Conservation (phyloP, 2,888 invertebrate genomes). For the Lithophane semibrunnea region DNA sequence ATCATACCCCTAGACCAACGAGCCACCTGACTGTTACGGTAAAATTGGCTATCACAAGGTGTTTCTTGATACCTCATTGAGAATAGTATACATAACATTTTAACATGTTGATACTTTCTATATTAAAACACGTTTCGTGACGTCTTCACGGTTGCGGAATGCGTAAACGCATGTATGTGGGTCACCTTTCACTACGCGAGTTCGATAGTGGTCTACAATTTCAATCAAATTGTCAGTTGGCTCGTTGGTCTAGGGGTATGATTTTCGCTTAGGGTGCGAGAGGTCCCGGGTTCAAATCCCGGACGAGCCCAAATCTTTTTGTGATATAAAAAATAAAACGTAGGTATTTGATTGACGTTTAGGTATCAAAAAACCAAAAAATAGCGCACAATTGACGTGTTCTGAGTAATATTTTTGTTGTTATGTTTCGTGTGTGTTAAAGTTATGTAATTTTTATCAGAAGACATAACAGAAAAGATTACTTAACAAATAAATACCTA, state of each 20-base stretch:
- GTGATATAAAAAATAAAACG: not conserved
- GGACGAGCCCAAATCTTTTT: conserved; percentile 87
- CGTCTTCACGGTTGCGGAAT: conserved; percentile 39
- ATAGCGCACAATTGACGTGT: too few relatives aligned
- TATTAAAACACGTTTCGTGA: conserved; percentile 45
- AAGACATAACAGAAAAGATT: not conserved
- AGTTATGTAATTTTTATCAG: conserved; percentile 10
- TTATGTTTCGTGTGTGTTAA: not conserved
- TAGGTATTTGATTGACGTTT: not conserved
- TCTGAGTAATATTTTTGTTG: too few relatives aligned
- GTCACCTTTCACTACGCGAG: conserved; percentile 54
- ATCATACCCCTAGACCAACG: conserved; percentile 91
- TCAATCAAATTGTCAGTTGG: accelerated
- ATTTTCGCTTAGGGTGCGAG: conserved; percentile 75
- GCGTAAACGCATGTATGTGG: conserved; percentile 53
- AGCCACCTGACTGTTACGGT: conserved; percentile 61
- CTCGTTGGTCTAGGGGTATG: conserved; percentile 76
- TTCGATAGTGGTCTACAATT: conserved; percentile 16
- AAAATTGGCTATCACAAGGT: not conserved
- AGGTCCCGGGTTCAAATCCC: conserved; percentile 89
- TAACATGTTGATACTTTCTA: conserved; percentile 46
- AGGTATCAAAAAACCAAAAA: not conserved
- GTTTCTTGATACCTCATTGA: conserved; percentile 19
- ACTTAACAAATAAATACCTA: not conserved
- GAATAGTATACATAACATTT: conserved; percentile 39